Base-by-base conservation (phyloP, 2,797 vertebrate species). In the Poliocrania exsul region DNA sequence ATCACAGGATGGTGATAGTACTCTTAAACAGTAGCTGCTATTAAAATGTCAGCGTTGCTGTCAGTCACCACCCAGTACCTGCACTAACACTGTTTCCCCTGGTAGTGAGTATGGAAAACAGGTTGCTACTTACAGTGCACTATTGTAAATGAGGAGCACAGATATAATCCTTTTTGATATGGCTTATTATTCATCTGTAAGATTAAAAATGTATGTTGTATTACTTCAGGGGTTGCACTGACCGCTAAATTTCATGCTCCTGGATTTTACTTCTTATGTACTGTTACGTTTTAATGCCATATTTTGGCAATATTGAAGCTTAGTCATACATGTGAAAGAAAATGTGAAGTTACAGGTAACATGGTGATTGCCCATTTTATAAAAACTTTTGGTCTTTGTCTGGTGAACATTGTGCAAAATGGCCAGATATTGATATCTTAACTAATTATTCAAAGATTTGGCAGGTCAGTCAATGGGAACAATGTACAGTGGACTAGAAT, bases 391-490 rank as follows among this genome's bases (percentile, higher is more conserved):
- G 65, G 62, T 51, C 49, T 93, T 93, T 93, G 79, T 92, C 90
- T 90, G 78, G 57, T 88, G 33, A 91, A 37, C 26, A 10, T 61
- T 90, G 46, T 95, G 42, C 88, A 94, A 85, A 96, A 94, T 94
- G 85, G 79, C 79, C 77, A 91, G 81, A 56, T 95, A 84, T 69
- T 85, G 82, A 42, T 61, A 95, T 92, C 88, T 96, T 85, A 89
- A 95, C 95, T 97, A 96, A 97, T 97, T 97, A 97, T 92, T 97
- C 96, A 96, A 92, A 73, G 51, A 81, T 95, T 95, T 97, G 97
- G 92, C 96, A 94, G 93, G 37, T 96, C 92, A 95, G 84, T 97
- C 96, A 85, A 93, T 96, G 66, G 92, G 93, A 97, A 96, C 5
- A 13, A 95, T 81, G 86, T 95, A 96, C 81, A 92, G 83, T 93